phyloP scores from a whole-genome alignment of 2,888 invertebrate genomes.

The Deilephila porcellus region DNA sequence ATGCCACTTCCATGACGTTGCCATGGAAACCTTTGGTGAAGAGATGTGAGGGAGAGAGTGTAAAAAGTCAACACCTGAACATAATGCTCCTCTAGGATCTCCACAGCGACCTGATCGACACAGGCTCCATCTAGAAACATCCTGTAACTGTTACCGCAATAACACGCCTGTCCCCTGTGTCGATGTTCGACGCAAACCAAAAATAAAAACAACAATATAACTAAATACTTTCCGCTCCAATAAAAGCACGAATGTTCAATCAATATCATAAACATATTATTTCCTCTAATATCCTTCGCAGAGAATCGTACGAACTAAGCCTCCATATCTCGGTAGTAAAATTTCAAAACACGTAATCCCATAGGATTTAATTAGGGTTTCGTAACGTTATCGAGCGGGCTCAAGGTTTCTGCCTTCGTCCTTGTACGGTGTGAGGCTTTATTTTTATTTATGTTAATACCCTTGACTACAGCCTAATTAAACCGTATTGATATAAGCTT shows the following conservation, averaged over 20 bases:
- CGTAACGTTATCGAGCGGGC: conserved; percentile 35
- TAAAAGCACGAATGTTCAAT: neutral
- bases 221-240: neutral
- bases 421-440: neutral
- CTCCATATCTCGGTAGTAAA: conserved; percentile 34
- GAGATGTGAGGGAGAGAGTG: no score
- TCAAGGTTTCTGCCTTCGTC: conserved; percentile 31
- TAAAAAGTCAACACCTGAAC: no score
- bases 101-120: no score
- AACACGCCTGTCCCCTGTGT: neutral
- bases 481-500: no score
- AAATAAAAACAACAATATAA: neutral
- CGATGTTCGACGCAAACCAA: no score
- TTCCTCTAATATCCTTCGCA: neutral
- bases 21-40: no score
- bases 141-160: neutral
- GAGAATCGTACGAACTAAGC: conserved; percentile 33
- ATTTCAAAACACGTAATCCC: conserved; percentile 29
- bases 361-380: conserved; percentile 41
- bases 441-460: conserved; percentile 22
- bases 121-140: neutral
- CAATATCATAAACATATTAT: neutral
- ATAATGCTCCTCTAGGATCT: no score
- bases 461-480: neutral
- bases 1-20: no score